Base-by-base conservation (phyloP, 1,140 invertebrate genomes). In the Arion vulgaris region DNA sequence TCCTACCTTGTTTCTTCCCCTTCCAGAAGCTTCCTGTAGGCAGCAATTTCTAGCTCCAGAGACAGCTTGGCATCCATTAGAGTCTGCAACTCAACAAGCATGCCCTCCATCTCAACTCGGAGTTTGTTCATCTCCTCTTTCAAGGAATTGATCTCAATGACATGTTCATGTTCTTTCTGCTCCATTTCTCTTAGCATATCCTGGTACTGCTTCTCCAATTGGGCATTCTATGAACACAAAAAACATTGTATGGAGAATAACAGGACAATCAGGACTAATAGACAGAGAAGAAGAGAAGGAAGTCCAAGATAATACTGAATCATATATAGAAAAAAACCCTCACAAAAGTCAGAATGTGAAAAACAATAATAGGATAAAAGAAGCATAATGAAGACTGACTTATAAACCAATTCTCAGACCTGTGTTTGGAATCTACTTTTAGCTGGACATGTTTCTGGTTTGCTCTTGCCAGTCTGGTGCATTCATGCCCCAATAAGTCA, bases 121-220 rank as follows among this genome's bases (percentile, higher is more conserved):
- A 93, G 85, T 82, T 91, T 89, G 28, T 85, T 83, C 38, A 93
- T 91, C 77, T 92, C 91, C 41, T 82, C 76, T 51, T 83, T 86
- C 72, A 86, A 49, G 34, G 81, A 82, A 53, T 86, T 87, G 26
- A 82, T 85, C 79, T 91, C 88, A 76, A 90, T 80, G 41, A 85
- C 86, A 71, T 89, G 89, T 41, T 89, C 88, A 53, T 86, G 90
- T 66, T 93, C 92, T 81, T 89, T 89, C 80, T 92, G 90, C 81
- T 93, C 93, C 49, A 93, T 83, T 85, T 93, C 92, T 75, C 92
- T 88, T 76, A 92, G 87, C 71, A 93, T 82, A 32, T 93, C 92
- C 80, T 92, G 90, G 80, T 92, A 89, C 83, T 93, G 91, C 84
- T 91, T 92, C 86, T 93, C 93, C n/a, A 93, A 86, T 62, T 92